Base-by-base conservation (phyloP, 1,140 invertebrate genomes). In the Bombus cullumanus region DNA sequence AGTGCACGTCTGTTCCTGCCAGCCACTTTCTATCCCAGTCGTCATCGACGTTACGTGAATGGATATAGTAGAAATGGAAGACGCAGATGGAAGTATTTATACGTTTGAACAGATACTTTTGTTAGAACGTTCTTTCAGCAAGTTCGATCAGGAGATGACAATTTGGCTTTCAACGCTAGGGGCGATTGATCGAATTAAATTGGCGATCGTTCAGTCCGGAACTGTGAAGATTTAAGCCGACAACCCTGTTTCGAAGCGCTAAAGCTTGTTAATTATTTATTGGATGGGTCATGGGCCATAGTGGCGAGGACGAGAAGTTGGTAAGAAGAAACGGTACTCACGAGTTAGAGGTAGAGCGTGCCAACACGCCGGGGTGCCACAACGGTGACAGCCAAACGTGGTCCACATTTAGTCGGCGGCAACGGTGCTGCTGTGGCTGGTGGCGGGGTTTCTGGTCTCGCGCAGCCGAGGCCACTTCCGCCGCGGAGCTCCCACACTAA, bases 401-500 rank as follows among this genome's bases (percentile, higher is more conserved):
- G 94, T 89, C 94, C 95, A 88, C 95, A 95, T 88, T 95, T 95
- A 71, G 93, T 89, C 69, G 94, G 91, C 82, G 94, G 94, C 76
- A 92, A 83, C 47, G 94, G 94, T 59, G 92, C 91, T 59, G 89
- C 94, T 94, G 91, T 93, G 76, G 94, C 95, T 93, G 92, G 94
- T 86, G 92, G 94, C 76, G 94, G 96, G 92, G 94, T 96, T 95
- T 94, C 94, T 83, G 92, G 95, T 90, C 94, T 96, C 93, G 87
- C 95, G 94, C 86, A 96, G 92, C 94, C 95, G 92, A 92, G 91
- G 47, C 92, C 94, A 68, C 90, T 94, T 88, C 93, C 95, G 28
- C 96, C 97, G 88, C 97, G 96, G 81, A 97, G 94, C 93, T 98
- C 97, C 97, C 98, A 98, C 68, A 98, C 97, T 87, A 98, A 96